Conservation (phyloP, 2,888 invertebrate species). For the Ischnura elegans region DNA sequence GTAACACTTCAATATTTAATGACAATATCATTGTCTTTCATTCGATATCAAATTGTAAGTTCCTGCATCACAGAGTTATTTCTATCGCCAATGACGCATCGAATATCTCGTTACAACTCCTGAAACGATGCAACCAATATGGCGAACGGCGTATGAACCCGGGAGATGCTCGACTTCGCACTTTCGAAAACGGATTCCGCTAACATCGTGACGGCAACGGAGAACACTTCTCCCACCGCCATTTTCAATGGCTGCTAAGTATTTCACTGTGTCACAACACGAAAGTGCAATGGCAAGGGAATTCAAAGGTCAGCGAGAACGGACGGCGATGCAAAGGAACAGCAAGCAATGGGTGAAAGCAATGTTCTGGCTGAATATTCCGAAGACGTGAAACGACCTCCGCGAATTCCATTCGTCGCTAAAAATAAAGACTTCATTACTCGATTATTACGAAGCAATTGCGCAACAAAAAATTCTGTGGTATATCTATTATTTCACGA, state of each 20-base stretch:
- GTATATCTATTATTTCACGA: neutral
- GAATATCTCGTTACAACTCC: neutral
- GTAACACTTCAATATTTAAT: too few species aligned
- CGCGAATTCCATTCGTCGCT: neutral
- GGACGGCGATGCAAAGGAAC: neutral
- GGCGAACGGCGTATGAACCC: neutral
- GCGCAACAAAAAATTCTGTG: neutral
- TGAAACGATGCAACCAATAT: conserved; percentile 9
- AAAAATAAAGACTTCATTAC: neutral
- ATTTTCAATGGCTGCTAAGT: neutral
- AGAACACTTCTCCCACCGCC: neutral
- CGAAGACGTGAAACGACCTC: neutral
- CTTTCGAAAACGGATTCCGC: neutral
- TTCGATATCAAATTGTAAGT: too few species aligned
- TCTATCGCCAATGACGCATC: neutral
- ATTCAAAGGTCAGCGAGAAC: conserved; percentile 25
- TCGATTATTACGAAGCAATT: neutral
- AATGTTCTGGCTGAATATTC: neutral
- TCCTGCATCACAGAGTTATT: neutral
- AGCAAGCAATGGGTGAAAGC: neutral
- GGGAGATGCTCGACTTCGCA: neutral
- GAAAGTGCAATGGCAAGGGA: neutral
- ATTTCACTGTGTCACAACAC: neutral
- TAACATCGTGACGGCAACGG: neutral
- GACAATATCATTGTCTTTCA: too few species aligned